phyloP scores from a whole-genome alignment of 23 tunicate species.

The Corella eumyota region DNA sequence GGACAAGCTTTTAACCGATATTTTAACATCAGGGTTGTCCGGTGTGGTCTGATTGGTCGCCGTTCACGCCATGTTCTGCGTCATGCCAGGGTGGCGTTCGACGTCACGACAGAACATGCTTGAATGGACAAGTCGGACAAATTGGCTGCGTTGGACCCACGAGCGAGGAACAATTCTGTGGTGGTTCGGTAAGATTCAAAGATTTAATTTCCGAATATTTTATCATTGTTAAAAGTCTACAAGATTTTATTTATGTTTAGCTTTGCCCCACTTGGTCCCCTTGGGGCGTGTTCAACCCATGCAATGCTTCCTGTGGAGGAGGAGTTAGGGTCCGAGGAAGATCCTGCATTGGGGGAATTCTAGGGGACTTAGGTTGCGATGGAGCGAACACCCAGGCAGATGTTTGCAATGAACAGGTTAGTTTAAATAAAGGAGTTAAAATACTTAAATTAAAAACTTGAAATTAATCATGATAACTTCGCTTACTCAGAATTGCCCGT shows the following conservation, averaged over 20 bases:
- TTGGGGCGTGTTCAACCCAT: conserved; percentile 18
- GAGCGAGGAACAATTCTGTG: conserved; percentile 32
- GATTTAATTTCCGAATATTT: no score
- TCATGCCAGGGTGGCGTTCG: conserved; percentile 25
- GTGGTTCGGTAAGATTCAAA: conserved; percentile 19
- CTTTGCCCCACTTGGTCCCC: conserved; percentile 39
- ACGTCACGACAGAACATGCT: conserved; percentile 17
- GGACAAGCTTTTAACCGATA: no score
- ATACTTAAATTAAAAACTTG: neutral
- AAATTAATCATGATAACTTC: neutral
- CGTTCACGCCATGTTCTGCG: conserved; percentile 17
- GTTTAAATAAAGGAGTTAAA: neutral
- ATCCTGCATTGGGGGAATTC: conserved; percentile 19
- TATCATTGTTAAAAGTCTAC: no score
- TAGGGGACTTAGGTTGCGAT: conserved; percentile 63
- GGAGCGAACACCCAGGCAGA: conserved; percentile 12
- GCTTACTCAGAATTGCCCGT: conserved; percentile 39
- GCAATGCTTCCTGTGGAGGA: conserved; percentile 24
- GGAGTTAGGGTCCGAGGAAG: conserved; percentile 17
- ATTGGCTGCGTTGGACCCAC: conserved; percentile 30
- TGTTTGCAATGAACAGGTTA: conserved; percentile 24
- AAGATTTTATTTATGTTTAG: no score
- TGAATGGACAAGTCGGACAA: conserved; percentile 22
- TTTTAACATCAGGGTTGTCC: conserved; percentile 40
- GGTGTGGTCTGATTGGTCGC: conserved; percentile 32